Evolutionary conservation across 1,140 invertebrate species (phyloP), one percentile per base, ranked within the genome.

Genomic region (Drosophila triauraria): DNA sequence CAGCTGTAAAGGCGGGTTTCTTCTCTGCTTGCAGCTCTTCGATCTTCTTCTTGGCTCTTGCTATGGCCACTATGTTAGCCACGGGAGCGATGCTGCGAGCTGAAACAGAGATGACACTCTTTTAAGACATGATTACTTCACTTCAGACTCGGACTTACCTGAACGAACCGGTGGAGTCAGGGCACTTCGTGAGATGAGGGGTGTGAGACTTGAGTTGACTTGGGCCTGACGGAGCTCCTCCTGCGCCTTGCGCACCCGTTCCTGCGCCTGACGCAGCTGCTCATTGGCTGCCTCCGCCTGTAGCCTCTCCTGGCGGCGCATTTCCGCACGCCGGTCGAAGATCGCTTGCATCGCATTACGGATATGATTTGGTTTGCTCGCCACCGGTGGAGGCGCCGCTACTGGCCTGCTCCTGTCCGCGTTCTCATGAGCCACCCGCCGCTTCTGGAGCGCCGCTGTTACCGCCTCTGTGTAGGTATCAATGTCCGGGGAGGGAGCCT

Each of bases 51-150:
- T 95, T 95, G 1, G 95, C 94, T 32, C 94, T 83, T 4, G 95
- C 94, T 10, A 95, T 92, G 1, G 94, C 93, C 72, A 94, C 93
- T 13, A 95, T 94, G 70, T 95, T 95, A 7, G 94, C 93, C 20
- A 95, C 95, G 8, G 95, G 95, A 9, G 95, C 94, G 48, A 95
- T 95, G 78, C 94, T 93, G 17, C 93, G 93, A 30, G 77, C 91
- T 92, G 15, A 4, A 17, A 53, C 27, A 12, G 0, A 59, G 4
- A 32, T 35, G 4, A 4, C 1, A 4, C 9, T 9, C 12, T 25
- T 2, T 8, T 27, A 1, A 38, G 35, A 38, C 4, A 38, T 38
- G 10, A 4, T 58, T 44, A 32, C 4, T 13, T 35, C 0, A 23
- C 2, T 12, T 23, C 15, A 5, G 20, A 20, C 20, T 20, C 4